Base-by-base conservation (phyloP, 92 coral and sea anemone genomes). In the Epizoanthus stellaris region DNA sequence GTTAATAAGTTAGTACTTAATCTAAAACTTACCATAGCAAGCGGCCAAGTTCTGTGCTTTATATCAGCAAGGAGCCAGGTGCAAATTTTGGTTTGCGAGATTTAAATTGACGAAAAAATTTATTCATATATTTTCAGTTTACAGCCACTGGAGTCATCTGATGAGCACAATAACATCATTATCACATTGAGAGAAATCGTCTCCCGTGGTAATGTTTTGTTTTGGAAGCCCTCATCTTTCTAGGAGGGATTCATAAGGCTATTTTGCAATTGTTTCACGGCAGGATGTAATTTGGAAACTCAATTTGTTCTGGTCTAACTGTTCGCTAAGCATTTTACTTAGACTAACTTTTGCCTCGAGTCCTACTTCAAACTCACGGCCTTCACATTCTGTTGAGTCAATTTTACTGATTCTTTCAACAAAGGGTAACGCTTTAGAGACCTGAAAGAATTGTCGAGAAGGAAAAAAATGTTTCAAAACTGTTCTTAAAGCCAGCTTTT, bases 81-180 rank as follows among this genome's bases (percentile, higher is more conserved):
- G 83, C 83, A 79, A 63, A 79, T 45, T 10, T 45, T 36, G 57
- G 34, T 61, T 79, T 40, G 72, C n/a, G 70, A 61, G 72, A 79
- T 62, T 79, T 59, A 63, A 79, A 79, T 62, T 79, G 83, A 43
- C 10, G 59, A 19, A 19, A 76, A 61, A 79, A 61, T 42, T 79
- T 79, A 79, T 79, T 79, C 83, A 79, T 62, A 79, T 79, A 62
- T 79, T 79, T 77, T 79, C 23, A 62, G 83, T 62, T 79, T 43
- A 45, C 36, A 79, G 49, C 83, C 83, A 79, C 71, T 79, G 45
- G 23, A 62, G 60, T 79, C 83, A 79, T 52, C 61, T 79, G 72
- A 79, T 63, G 67, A 21, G 52, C 15, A 79, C 67, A 79, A 79
- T 79, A 79, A 63, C 83, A 79, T 79, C 83, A 79, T 79, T 79